A percentile compares a stretch with the other conserved stretches of the same genome.
Evolutionary conservation across 2,888 invertebrate species (phyloP).

Genomic region (Panopea generosa): DNA sequence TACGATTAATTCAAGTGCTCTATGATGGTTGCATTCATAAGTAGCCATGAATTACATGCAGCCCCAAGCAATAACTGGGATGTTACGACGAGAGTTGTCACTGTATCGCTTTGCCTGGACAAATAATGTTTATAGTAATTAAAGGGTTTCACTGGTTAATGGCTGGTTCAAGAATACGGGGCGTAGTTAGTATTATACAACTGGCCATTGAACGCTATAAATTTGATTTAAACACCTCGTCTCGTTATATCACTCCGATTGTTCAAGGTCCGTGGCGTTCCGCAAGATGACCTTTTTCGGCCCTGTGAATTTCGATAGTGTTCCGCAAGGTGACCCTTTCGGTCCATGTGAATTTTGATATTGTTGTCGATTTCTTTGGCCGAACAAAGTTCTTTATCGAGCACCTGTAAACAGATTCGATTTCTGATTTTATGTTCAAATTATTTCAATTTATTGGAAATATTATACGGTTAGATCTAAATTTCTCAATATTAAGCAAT

Average conservation of each 20-base stretch:
- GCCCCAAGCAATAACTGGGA: slow-evolving; percentile 16
- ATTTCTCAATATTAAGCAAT: slow-evolving; percentile 18
- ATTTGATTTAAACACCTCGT: slow-evolving; percentile 58
- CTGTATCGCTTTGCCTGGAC: slow-evolving; percentile 25
- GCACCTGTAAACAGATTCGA: slow-evolving; percentile 39
- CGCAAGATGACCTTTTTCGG: slow-evolving; percentile 42
- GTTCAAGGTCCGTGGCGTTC: slow-evolving; percentile 26
- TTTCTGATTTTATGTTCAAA: slow-evolving; percentile 32
- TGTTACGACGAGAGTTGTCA: slow-evolving; percentile 33
- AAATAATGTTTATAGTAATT: slow-evolving; percentile 53
- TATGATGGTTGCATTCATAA: slow-evolving; percentile 9
- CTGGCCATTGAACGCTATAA: slow-evolving; percentile 56
- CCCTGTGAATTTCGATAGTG: slow-evolving; percentile 49
- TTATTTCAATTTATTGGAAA: slow-evolving; percentile 26
- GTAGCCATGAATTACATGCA: slow-evolving; percentile 17
- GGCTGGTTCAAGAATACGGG: slow-evolving; percentile 37
- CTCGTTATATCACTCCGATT: slow-evolving; percentile 44
- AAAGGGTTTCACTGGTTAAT: slow-evolving; percentile 51
- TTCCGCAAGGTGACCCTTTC: slow-evolving; percentile 44
- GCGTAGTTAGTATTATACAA: slow-evolving; percentile 55
- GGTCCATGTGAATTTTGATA: slow-evolving; percentile 49
- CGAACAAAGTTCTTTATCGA: slow-evolving; percentile 9
- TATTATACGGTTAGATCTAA: slow-evolving; percentile 8
- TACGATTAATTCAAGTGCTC: slow-evolving; percentile 53
- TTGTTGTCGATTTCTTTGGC: slow-evolving; percentile 28